Percentiles rank a stretch among this genome's conserved stretches.
Evolutionary conservation across 2,113 vertebrate genomes (phyloP).

Genomic region (Sander lucioperca): DNA sequence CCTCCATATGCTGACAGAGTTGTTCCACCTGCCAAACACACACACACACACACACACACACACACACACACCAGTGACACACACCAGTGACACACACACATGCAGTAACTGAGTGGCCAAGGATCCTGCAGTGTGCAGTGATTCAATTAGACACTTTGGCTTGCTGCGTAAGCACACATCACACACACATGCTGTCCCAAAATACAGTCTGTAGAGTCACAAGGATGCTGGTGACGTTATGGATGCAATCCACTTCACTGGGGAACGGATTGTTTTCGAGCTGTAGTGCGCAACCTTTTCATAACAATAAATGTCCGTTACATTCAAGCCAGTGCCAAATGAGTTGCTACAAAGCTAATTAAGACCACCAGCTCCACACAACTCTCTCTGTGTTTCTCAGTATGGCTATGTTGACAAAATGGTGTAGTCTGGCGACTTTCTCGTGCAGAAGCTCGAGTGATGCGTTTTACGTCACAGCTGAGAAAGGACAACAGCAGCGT

Average conservation of each 20-base stretch:
- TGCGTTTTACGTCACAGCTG: too few species aligned
- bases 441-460: too few species aligned
- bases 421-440: too few species aligned
- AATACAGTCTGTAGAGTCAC: constrained; percentile 18
- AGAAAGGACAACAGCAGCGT: too few species aligned
- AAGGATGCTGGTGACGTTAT: constrained; percentile 27
- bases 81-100: constrained; percentile 6
- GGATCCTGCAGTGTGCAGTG: constrained; percentile 17
- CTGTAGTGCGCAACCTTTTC: too few species aligned
- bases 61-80: constrained; percentile 28
- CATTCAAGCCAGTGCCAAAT: too few species aligned
- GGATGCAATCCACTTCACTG: neutral
- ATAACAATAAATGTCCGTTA: too few species aligned
- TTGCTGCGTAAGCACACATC: constrained; percentile 24
- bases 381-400: too few species aligned
- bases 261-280: constrained; percentile 41
- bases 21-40: constrained; percentile 53
- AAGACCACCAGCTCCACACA: too few species aligned
- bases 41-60: constrained; percentile 19
- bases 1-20: constrained; percentile 50
- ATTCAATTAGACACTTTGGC: constrained; percentile 69
- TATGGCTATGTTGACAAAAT: too few species aligned
- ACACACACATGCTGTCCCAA: neutral
- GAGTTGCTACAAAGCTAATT: too few species aligned
- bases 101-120: constrained; percentile 14